A percentile compares a stretch with the other conserved stretches of the same genome.
These are phyloP conservation scores for Chinchilla lanigera DNA, from an alignment of 2,113 vertebrate species.

Conservation along the genomic window DNA sequence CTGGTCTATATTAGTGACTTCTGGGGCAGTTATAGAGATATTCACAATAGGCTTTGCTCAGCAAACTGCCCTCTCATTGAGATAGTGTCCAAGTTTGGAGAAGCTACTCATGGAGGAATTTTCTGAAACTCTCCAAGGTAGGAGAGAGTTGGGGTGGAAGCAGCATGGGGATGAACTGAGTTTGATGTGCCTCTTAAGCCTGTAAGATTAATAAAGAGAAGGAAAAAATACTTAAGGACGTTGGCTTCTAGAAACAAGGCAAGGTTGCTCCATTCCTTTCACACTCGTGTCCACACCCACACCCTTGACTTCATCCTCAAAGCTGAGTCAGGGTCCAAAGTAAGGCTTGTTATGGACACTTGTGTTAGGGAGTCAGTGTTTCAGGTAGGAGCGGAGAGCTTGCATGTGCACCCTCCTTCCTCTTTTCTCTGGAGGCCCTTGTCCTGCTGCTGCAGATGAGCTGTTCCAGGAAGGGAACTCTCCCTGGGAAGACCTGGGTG, in stretches of 20 bases:
- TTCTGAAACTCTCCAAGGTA: not conserved
- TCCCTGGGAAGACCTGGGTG: not conserved
- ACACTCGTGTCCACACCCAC: accelerated
- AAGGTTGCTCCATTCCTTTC: not conserved
- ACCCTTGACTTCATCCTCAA: not conserved
- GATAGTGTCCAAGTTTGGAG: not conserved
- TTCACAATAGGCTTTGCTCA: not conserved
- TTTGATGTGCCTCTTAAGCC: not conserved
- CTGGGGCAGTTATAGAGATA: not conserved
- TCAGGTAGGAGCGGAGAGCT: not conserved
- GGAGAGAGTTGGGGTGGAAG: not conserved
- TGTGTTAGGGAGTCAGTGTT: not conserved
- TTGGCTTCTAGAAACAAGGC: not conserved
- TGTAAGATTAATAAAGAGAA: not conserved
- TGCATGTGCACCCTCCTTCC: too few relatives aligned
- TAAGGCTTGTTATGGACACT: not conserved
- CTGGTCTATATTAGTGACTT: not conserved
- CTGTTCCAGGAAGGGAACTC: not conserved
- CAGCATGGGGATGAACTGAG: not conserved
- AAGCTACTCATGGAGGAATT: not conserved
- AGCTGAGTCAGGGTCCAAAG: not conserved
- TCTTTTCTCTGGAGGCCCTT: not conserved
- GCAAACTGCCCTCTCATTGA: not conserved
- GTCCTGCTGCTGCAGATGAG: not conserved
- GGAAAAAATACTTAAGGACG: not conserved